Evolutionary conservation across 2,888 invertebrate genomes (phyloP).

Genomic region (Lepidochitona cinerea): DNA sequence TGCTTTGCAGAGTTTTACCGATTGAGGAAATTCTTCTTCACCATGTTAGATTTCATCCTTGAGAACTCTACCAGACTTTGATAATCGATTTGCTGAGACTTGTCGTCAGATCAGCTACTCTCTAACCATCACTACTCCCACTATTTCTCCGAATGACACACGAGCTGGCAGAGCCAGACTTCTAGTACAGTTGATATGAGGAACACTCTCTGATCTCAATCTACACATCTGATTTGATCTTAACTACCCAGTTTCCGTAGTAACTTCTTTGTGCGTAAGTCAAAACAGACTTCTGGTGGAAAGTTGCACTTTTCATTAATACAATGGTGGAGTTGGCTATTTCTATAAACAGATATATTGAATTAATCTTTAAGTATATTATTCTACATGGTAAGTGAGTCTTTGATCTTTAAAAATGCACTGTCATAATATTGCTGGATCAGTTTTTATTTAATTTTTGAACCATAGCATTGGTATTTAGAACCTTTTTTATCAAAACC

Average conservation of each 20-base stretch:
- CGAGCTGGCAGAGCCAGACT: slow-evolving; percentile 1
- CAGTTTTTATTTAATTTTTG: too few species aligned
- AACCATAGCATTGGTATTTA: too few species aligned
- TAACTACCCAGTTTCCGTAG: slow-evolving; percentile 1
- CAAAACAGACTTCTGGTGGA: not conserved
- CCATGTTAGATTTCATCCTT: slow-evolving; percentile 1
- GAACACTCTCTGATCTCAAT: not conserved
- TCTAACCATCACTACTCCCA: not conserved
- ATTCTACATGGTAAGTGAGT: too few species aligned
- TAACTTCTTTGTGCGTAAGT: not conserved
- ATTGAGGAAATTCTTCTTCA: slow-evolving; percentile 3
- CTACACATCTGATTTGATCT: not conserved
- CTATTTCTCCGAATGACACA: not conserved
- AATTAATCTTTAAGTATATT: too few species aligned
- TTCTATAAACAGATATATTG: too few species aligned
- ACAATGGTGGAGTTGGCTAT: not conserved
- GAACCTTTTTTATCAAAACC: too few species aligned
- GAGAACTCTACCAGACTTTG: not conserved
- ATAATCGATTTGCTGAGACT: too few species aligned
- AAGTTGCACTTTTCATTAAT: not conserved
- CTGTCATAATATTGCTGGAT: too few species aligned
- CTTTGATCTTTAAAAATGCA: too few species aligned
- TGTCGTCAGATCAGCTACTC: not conserved
- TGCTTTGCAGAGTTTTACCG: slow-evolving; percentile 4
- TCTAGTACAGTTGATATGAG: slow-evolving; percentile 2